phyloP scores from a whole-genome alignment of 2,888 invertebrate species.

The Philopedon plagiatum region DNA sequence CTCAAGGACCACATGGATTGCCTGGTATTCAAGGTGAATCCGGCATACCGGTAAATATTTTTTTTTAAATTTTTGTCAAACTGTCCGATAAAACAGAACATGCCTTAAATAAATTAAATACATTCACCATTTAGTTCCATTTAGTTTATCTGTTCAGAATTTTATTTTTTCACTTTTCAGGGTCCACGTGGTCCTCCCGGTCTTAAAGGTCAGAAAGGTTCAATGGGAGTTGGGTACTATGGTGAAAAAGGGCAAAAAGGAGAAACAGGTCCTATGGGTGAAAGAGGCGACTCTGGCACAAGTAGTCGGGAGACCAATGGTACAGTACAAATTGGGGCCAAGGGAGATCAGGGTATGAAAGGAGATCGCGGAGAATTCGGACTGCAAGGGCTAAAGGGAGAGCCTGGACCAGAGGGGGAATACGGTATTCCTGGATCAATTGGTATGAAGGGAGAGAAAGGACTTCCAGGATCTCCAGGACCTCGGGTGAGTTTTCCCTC shows the following conservation, averaged over 20 bases:
- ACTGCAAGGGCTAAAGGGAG: constrained; percentile 78
- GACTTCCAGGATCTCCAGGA: constrained; percentile 86
- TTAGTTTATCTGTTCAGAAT: too few relatives aligned
- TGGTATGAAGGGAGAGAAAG: constrained; percentile 90
- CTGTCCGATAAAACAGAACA: neutral
- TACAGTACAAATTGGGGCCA: constrained; percentile 65
- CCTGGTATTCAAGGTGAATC: constrained; percentile 66
- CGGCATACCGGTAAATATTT: constrained; percentile 29
- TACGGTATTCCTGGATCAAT: constrained; percentile 77
- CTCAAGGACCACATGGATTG: constrained; percentile 76
- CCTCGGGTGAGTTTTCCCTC: constrained; percentile 79
- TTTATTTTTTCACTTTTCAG: constrained; percentile 64
- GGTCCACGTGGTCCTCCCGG: constrained; percentile 81
- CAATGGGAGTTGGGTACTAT: constrained; percentile 74
- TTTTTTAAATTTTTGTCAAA: neutral
- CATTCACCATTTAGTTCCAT: too few relatives aligned
- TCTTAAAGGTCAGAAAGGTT: constrained; percentile 77
- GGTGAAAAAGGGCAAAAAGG: constrained; percentile 73
- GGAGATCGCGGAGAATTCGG: constrained; percentile 77
- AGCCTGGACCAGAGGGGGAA: constrained; percentile 79
- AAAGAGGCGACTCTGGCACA: constrained; percentile 71
- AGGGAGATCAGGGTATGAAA: constrained; percentile 73
- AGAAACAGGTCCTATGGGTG: constrained; percentile 72
- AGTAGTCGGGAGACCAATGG: constrained; percentile 56
- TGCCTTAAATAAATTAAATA: too few relatives aligned